Evolutionary conservation across 2,113 vertebrate genomes (phyloP), one percentile per base, ranked within the genome.

Genomic region (Hippoglossus stenolepis): DNA sequence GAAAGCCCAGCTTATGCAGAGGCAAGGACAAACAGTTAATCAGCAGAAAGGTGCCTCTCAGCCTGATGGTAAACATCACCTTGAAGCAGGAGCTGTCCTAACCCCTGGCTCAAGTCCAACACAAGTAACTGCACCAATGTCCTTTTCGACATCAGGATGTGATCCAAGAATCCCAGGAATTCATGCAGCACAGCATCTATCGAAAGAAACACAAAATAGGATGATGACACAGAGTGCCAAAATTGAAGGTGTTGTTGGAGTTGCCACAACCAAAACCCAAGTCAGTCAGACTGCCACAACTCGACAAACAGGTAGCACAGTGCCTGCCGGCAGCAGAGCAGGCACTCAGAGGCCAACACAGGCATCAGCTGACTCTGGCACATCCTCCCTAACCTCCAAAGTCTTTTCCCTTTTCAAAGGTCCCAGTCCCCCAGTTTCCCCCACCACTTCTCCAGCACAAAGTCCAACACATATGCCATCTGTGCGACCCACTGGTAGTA

Each of bases 51-150:
- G 89, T 59, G 78, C 87, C 0, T 75, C 81, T 58, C 95, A 94
- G 68, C 80, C 87, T 93, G 94, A 14, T 86, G 95, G 65, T 75
- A 98, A 95, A 89, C 95, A 78, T 77, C 96, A 96, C 88, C 94
- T 99, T 86, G 94, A 98, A 5, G 93, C 97, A 0, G 96, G 96
- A 86, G 94, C 95, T 2, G 94, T 94, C 0, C 94, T 99, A 14
- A 98, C 97, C 59, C 98, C 98, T 0, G 98, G 97, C 14, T 98
- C 97, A 84, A 99, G 97, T 66, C 98, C 97, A 80, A 99, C 98
- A 0, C 98, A 99, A 85, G 92, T 97, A 0, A 91, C 95, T 0
- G 96, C 97, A 71, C 97, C 98, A 0, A 93, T 97, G 70, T 96
- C 97, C 26, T 98, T 98, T 54, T 91, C 92, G 9, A 79, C 92